Percentiles rank a stretch among this genome's conserved stretches.
Evolutionary conservation across 2,113 vertebrate species (phyloP).

Genomic region (Sinocyclocheilus rhinocerous): DNA sequence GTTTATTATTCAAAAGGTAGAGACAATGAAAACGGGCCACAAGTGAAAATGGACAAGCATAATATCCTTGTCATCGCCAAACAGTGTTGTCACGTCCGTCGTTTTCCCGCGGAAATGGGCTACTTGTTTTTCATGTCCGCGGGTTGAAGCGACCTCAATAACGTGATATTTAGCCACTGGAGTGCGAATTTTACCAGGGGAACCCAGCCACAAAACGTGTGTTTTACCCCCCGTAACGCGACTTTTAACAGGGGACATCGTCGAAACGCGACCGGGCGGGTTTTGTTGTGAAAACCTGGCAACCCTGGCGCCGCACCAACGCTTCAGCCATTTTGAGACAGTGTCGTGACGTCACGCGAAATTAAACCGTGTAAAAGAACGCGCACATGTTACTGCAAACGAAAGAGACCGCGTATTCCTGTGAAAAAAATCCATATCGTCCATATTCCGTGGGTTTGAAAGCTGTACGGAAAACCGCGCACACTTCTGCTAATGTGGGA

Average conservation of each 20-base stretch:
- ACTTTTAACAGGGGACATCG: too few species aligned
- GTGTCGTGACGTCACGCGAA: background rate
- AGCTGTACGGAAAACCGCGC: background rate
- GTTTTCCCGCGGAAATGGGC: too few species aligned
- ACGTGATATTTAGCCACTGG: too few species aligned
- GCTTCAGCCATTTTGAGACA: background rate
- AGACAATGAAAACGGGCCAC: background rate
- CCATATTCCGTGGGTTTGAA: background rate
- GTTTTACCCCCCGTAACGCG: too few species aligned
- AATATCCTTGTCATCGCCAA: background rate
- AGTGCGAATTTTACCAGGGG: too few species aligned
- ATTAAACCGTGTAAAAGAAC: background rate
- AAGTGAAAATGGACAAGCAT: background rate
- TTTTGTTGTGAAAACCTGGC: too few species aligned
- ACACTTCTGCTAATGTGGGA: background rate
- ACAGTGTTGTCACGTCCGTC: too few species aligned
- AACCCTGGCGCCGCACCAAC: background rate
- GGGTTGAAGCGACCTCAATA: too few species aligned
- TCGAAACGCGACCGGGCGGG: too few species aligned
- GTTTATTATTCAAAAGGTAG: background rate
- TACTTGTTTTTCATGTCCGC: too few species aligned
- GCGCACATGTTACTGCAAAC: background rate
- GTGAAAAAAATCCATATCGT: background rate
- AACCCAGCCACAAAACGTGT: too few species aligned
- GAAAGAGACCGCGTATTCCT: background rate